phyloP scores from a whole-genome alignment of 2,888 invertebrate genomes.

The Agrilus cyanescens region DNA sequence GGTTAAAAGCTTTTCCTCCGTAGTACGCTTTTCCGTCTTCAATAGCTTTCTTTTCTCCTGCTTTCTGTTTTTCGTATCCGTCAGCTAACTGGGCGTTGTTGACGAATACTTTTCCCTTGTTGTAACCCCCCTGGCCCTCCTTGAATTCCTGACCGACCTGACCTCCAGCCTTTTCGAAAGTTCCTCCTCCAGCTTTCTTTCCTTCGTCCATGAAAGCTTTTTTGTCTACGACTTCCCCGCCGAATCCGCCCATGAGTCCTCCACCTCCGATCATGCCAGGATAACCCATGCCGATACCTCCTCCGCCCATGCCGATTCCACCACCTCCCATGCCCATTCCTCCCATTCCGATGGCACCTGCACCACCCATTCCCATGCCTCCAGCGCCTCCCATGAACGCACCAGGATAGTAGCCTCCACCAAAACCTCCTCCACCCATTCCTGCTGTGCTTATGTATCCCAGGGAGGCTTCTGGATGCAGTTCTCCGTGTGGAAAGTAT shows the following conservation, averaged over 20 bases:
- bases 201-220: conserved; percentile 45
- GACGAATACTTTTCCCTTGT: conserved; percentile 39
- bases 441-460: neutral
- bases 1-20: conserved; percentile 45
- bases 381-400: conserved; percentile 26
- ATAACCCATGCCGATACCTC: conserved; percentile 11
- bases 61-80: conserved; percentile 44
- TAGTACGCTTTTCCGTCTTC: conserved; percentile 49
- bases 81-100: conserved; percentile 36
- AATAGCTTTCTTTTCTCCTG: conserved; percentile 45
- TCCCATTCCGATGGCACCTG: conserved; percentile 12
- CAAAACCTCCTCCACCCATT: conserved; percentile 27
- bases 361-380: conserved; percentile 9
- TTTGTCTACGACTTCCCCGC: conserved; percentile 40
- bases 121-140: conserved; percentile 45
- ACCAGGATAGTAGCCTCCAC: conserved; percentile 30
- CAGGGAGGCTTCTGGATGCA: conserved; percentile 34
- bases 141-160: conserved; percentile 43
- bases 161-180: conserved; percentile 42
- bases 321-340: conserved; percentile 28
- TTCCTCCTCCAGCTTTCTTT: conserved; percentile 44
- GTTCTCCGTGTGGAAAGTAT: conserved; percentile 24
- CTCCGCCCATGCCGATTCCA: conserved; percentile 15
- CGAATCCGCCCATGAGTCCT: conserved; percentile 8
- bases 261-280: conserved; percentile 21